These are phyloP conservation scores for Propithecus coquereli DNA, from an alignment of 2,113 vertebrate genomes.

Conservation along the genomic window DNA sequence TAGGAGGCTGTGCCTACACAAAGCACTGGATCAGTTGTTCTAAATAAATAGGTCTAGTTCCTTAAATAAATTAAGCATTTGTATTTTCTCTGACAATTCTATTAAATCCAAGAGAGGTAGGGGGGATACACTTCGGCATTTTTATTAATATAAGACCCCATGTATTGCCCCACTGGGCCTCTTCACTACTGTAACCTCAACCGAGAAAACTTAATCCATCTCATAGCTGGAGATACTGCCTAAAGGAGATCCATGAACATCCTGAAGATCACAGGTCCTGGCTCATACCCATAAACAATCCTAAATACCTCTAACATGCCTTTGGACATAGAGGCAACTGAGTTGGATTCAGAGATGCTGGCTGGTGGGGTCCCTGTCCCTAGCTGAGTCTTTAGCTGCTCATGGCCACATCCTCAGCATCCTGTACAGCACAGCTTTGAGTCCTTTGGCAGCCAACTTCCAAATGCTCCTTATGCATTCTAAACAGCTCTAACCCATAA, in stretches of 20 bases:
- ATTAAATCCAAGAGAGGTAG: not conserved
- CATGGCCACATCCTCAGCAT: no score
- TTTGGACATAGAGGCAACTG: not conserved
- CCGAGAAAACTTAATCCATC: not conserved
- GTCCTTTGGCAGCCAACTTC: not conserved
- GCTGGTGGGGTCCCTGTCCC: not conserved
- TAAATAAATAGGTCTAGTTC: not conserved
- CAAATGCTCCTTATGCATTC: not conserved
- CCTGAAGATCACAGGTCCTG: not conserved
- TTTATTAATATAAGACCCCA: not conserved
- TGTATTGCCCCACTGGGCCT: not conserved
- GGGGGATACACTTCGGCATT: not conserved
- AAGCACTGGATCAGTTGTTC: not conserved
- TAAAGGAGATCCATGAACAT: not conserved
- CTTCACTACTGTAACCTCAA: not conserved
- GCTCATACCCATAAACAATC: not conserved
- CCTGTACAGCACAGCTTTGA: not conserved
- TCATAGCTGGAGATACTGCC: not conserved
- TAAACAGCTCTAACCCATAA: not conserved
- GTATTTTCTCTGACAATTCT: not conserved
- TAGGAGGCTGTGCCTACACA: not conserved
- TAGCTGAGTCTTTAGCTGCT: not conserved
- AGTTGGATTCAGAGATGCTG: not conserved
- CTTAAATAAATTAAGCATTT: slow-evolving; percentile 42
- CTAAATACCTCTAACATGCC: accelerated